Evolutionary conservation across 2,888 invertebrate genomes (phyloP).

Genomic region (Eledone cirrhosa): DNA sequence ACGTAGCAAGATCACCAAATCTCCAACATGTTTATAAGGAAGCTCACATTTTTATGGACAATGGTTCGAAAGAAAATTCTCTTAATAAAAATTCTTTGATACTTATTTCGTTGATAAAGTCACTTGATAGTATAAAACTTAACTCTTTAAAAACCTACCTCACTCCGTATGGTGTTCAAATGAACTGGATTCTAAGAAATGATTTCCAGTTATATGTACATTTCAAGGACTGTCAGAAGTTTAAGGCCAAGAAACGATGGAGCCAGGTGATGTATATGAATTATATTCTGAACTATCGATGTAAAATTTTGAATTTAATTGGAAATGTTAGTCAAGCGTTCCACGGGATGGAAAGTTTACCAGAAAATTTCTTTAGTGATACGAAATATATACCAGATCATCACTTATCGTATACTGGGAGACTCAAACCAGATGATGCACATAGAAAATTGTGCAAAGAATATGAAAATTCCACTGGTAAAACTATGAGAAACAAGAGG

Average conservation of each 20-base stretch:
- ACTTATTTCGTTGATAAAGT: conserved; percentile 35
- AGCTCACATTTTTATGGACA: conserved; percentile 43
- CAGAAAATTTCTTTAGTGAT: background rate
- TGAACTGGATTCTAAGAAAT: conserved; percentile 36
- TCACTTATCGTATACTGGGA: no score
- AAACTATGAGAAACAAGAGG: background rate
- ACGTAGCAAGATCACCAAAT: conserved; percentile 36
- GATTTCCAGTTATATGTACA: conserved; percentile 42
- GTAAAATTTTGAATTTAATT: conserved; percentile 19
- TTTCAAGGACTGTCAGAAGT: conserved; percentile 39
- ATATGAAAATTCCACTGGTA: no score
- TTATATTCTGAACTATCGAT: conserved; percentile 42
- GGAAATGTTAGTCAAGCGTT: background rate
- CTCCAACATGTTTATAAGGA: conserved; percentile 39
- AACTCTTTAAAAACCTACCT: conserved; percentile 33
- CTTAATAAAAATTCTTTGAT: conserved; percentile 37
- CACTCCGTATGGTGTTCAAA: conserved; percentile 45
- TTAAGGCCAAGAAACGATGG: conserved; percentile 45
- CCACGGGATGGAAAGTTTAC: background rate
- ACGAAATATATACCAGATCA: no score
- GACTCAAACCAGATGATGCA: no score
- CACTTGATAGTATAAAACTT: conserved; percentile 33
- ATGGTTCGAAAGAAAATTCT: conserved; percentile 35
- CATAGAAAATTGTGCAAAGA: no score
- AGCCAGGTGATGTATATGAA: conserved; percentile 48